Evolutionary conservation across 2,113 vertebrate genomes (phyloP), one percentile per base, ranked within the genome.

Genomic region (Onychostruthus taczanowskii): DNA sequence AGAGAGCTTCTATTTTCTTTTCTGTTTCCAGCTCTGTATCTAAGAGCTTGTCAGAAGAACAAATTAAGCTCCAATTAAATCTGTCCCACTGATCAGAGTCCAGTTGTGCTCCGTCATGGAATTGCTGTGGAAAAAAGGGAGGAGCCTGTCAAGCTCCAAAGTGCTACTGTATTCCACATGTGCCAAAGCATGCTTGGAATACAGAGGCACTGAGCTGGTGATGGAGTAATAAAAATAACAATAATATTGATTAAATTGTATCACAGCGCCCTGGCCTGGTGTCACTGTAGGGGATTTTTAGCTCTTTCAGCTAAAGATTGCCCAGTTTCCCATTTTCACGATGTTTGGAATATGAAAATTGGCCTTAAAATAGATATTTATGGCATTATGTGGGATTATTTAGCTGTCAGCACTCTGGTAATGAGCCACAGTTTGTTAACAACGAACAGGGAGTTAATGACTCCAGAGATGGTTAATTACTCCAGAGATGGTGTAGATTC

Each of bases 81-180:
- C 35, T 33, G 53, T 85, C 50, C 35, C 26, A 2, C 47, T 77
- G 78, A 83, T 83, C 78, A 24, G 22, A 77, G 67, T 26, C 82
- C 67, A 77, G 72, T 52, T 13, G 12, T 49, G n/a, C 17, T 43
- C 61, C 8, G 4, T 50, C 55, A 41, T 58, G 72, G 62, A 88
- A 94, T 31, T 37, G 9, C 7, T 52, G 1, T 41, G 87, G 96
- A 91, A 94, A 94, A 91, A 94, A 94, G 39, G 43, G 55, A 93
- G 59, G 74, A 90, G 83, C 30, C 8, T 10, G 15, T 90, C 70
- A 50, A 66, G 59, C 37, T 44, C 70, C n/a, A 35, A 52, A 64
- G 66, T 46, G 91, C 87, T 94, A 93, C 93, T 56, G 84, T 37
- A 59, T 80, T 73, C 88, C 75, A 80, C 27, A 2, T 17, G 55